Conservation (phyloP, 2,113 vertebrate species). For the Trochalopteron elliotii region DNA sequence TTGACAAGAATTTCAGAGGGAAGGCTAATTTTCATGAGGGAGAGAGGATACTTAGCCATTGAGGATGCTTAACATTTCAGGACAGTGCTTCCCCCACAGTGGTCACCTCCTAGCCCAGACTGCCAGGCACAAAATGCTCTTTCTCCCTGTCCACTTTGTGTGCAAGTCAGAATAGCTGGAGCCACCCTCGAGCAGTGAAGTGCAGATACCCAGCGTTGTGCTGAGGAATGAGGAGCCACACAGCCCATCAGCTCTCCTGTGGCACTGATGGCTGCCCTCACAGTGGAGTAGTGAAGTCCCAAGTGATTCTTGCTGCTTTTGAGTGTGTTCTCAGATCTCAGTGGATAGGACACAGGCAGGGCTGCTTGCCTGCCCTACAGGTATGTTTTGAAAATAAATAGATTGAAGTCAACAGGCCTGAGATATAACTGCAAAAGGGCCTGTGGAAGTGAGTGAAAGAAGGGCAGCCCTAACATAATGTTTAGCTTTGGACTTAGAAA, state of each 20-base stretch:
- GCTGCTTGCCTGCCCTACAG: not conserved
- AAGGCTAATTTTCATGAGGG: not conserved
- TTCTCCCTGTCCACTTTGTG: not conserved
- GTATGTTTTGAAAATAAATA: not conserved
- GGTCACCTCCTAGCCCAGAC: not conserved
- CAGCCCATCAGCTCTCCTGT: not conserved
- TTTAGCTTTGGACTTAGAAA: not conserved
- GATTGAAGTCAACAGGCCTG: not conserved
- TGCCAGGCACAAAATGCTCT: not conserved
- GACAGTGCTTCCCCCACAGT: not conserved
- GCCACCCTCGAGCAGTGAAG: not conserved
- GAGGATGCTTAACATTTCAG: not conserved
- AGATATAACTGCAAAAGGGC: not conserved
- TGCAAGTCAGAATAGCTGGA: not conserved
- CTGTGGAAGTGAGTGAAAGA: not conserved
- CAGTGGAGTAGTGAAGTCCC: not conserved
- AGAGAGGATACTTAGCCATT: not conserved
- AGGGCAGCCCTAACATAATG: not conserved
- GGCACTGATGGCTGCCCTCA: not conserved
- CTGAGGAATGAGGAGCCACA: not conserved
- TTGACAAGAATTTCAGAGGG: not conserved
- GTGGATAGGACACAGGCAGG: not conserved
- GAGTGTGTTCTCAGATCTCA: not conserved
- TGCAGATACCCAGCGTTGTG: rapidly evolving
- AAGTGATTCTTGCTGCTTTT: not conserved